Evolutionary conservation across 2,113 vertebrate genomes (phyloP).

Genomic region (Tamias sibiricus): DNA sequence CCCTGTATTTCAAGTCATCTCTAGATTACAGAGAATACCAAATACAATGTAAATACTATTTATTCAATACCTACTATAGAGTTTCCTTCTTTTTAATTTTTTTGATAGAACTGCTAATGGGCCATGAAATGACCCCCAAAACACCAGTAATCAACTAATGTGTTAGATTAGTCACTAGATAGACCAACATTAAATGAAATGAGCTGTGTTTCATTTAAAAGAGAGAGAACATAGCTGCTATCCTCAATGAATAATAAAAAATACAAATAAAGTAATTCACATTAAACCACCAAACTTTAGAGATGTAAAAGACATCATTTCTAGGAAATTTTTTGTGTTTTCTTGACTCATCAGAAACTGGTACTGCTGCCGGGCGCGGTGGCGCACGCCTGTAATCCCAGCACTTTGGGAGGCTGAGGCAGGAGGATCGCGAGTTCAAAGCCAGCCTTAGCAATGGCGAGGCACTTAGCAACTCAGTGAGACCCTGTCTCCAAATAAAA

Average conservation of each 20-base stretch:
- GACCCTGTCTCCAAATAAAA: too few species aligned
- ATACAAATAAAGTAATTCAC: slow-evolving; percentile 21
- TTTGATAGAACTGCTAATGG: not conserved
- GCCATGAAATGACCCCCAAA: not conserved
- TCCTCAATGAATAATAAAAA: slow-evolving; percentile 49
- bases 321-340: slow-evolving; percentile 57
- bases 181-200: slow-evolving; percentile 35
- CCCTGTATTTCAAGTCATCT: not conserved
- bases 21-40: not conserved
- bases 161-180: not conserved
- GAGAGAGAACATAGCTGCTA: not conserved
- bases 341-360: slow-evolving; percentile 11
- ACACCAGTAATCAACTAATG: slow-evolving; percentile 17
- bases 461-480: too few species aligned
- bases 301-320: slow-evolving; percentile 40
- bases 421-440: too few species aligned
- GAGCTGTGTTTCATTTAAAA: not conserved
- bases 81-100: not conserved
- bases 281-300: slow-evolving; percentile 43
- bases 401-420: too few species aligned
- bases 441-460: too few species aligned
- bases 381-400: too few species aligned
- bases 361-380: too few species aligned
- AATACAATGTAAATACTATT: not conserved
- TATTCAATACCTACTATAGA: not conserved